Evolutionary conservation across 2,888 invertebrate species (phyloP).

Genomic region (Agrochola lota): DNA sequence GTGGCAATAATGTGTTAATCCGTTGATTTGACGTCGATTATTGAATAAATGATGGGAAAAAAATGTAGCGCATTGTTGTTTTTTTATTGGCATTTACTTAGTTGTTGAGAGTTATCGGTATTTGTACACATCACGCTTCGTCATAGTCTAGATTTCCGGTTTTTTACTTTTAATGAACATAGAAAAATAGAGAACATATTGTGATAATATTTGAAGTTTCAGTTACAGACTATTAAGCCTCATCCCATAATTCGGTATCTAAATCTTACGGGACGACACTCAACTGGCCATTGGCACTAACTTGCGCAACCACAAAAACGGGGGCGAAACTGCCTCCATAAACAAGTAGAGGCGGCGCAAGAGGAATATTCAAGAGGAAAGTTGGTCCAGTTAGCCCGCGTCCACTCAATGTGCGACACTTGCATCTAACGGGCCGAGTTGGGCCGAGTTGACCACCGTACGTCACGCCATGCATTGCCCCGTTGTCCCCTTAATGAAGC

Average conservation of each 20-base stretch:
- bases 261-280: slow-evolving; percentile 83
- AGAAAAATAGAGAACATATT: neutral
- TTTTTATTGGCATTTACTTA: neutral
- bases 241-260: slow-evolving; percentile 68
- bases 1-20: slow-evolving; percentile 76
- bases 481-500: slow-evolving; percentile 86
- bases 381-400: slow-evolving; percentile 77
- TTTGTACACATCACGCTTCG: neutral
- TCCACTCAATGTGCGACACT: slow-evolving; percentile 85
- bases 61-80: neutral
- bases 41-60: slow-evolving; percentile 30
- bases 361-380: slow-evolving; percentile 89
- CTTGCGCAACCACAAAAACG: slow-evolving; percentile 84
- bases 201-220: slow-evolving; percentile 22
- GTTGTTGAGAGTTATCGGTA: neutral
- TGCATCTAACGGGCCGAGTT: slow-evolving; percentile 86
- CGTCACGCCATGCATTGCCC: slow-evolving; percentile 85
- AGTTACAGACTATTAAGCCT: slow-evolving; percentile 9
- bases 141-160: neutral
- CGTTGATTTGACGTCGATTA: slow-evolving; percentile 53
- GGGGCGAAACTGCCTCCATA: slow-evolving; percentile 82
- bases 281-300: slow-evolving; percentile 82
- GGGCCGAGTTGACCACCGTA: slow-evolving; percentile 69
- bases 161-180: neutral
- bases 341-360: slow-evolving; percentile 82